These are phyloP conservation scores for Thunnus thynnus DNA, from an alignment of 2,113 vertebrate species.

Conservation along the genomic window DNA sequence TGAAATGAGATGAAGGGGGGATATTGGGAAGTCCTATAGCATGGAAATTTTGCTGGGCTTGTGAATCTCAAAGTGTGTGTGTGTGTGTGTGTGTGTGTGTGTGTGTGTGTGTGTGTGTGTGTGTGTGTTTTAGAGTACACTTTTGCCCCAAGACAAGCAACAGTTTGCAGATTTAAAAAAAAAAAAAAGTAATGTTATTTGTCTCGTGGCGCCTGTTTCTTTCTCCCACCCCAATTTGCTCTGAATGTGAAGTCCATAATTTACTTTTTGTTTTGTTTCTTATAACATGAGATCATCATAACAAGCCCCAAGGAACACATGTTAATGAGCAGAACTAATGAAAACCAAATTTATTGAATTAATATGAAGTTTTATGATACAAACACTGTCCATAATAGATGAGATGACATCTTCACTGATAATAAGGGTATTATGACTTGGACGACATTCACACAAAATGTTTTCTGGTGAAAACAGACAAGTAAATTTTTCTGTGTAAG, in stretches of 20 bases:
- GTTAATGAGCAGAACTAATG: slow-evolving; percentile 32
- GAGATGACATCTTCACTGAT: slow-evolving; percentile 11
- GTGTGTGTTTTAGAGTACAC: slow-evolving; percentile 19
- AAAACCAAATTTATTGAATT: slow-evolving; percentile 9
- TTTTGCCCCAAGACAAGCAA: slow-evolving; percentile 50
- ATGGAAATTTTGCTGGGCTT: slow-evolving; percentile 74
- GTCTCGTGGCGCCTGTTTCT: slow-evolving; percentile 15
- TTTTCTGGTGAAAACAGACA: background rate
- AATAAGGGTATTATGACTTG: background rate
- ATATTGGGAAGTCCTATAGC: slow-evolving; percentile 67
- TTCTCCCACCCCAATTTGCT: slow-evolving; percentile 24
- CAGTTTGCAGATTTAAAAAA: slow-evolving; percentile 53
- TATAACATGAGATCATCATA: slow-evolving; percentile 32
- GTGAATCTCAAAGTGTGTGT: slow-evolving; percentile 59
- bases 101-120: slow-evolving; percentile 7
- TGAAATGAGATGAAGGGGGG: slow-evolving; percentile 67
- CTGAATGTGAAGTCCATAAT: background rate
- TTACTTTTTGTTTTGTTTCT: slow-evolving; percentile 13
- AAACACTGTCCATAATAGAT: slow-evolving; percentile 4
- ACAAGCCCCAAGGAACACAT: slow-evolving; percentile 20
- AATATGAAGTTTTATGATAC: background rate
- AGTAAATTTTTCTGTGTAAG: background rate
- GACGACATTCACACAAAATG: background rate
- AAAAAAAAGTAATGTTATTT: slow-evolving; percentile 49
- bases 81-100: background rate